Evolutionary conservation across 1,140 invertebrate species (phyloP), one percentile per base, ranked within the genome.

Genomic region (Drosophila micromelanica): DNA sequence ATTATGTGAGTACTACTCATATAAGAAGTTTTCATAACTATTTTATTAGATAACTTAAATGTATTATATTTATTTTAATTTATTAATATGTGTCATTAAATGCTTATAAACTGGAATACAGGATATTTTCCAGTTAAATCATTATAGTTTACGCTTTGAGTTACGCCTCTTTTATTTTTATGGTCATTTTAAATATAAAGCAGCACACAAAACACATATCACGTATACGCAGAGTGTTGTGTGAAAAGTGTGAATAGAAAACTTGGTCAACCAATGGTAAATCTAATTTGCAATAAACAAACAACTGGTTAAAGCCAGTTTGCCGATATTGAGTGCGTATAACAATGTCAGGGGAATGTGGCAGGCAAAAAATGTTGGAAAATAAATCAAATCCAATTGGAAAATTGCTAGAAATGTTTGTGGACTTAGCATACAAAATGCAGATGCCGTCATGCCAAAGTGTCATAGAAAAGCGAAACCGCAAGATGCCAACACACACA

Each of bases 341-440:
- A 68, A 62, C 54, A 69, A 23, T 67, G 63, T 55, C 70, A 23
- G 20, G 55, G 13, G n/a, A 49, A 42, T 20, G 48, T 51, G n/a
- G 37, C 60, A 57, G 30, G 30, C 46, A 45, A 45, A 37, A 68
- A 71, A 8, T 71, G 70, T 73, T 37, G 60, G 9, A 67, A 62
- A 68, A 63, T 68, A 57, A 68, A 73, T 55, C 63, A 62, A 73
- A 73, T 69, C 54, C 57, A 76, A 76, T 76, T 73, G 69, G 40
- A 62, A 76, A 69, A 69, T 57, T 73, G 74, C 52, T 67, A 37
- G 62, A 68, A 40, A 73, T 45, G 38, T 52, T 67, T 67, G 69
- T 67, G 38, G 62, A 63, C 70, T 51, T 13, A 43, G 17, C 70
- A 63, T 30, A 56, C 17, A 73, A 54, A 20, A 61, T 72, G 69